Evolutionary conservation across 1,140 invertebrate species (phyloP), one percentile per base, ranked within the genome.

Genomic region (Theocolax elegans): DNA sequence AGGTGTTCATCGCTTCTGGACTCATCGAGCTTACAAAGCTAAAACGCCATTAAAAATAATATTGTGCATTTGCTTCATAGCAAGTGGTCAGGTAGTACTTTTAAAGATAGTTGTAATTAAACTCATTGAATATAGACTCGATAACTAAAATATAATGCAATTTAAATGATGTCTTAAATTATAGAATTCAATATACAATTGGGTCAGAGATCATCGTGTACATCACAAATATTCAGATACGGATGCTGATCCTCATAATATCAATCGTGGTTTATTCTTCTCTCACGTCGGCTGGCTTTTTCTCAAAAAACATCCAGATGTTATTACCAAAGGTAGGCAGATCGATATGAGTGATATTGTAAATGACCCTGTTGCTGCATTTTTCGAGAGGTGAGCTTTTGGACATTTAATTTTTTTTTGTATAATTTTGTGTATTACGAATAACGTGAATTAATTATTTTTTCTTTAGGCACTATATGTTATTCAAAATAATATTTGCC

Each of bases 221-320:
- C n/a, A n/a, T n/a, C n/a, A n/a, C n/a, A n/a, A n/a, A n/a, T n/a
- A n/a, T n/a, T 92, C 92, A 0, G 95, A 97, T 78, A 96, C 95
- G 0, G 90, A 94, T 77, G 95, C 94, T 0, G 95, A 97, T 84
- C 95, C 95, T 0, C 95, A 97, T 78, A 94, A 97, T 79, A 91
- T 91, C 6, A 90, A 90, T 42, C 87, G 95, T 10, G 96, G 95
- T 0, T 96, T 97, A 82, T 97, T 96, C 85, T 97, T 96, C 83
- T 87, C 95, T 0, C 95, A 97, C 76, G 91, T 97, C 27, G 95
- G 95, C 1, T 97, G 95, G 96, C 86, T 97, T 72, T 89, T 94
- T 89, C 88, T 90, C 84, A 88, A 89, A 60, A 97, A 97, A 82
- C 94, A 96, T 84, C 93, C 94, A 0, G 91, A 95, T 62, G 93